These are phyloP conservation scores for Hymenopus coronatus DNA, from an alignment of 2,888 invertebrate species.

Conservation along the genomic window DNA sequence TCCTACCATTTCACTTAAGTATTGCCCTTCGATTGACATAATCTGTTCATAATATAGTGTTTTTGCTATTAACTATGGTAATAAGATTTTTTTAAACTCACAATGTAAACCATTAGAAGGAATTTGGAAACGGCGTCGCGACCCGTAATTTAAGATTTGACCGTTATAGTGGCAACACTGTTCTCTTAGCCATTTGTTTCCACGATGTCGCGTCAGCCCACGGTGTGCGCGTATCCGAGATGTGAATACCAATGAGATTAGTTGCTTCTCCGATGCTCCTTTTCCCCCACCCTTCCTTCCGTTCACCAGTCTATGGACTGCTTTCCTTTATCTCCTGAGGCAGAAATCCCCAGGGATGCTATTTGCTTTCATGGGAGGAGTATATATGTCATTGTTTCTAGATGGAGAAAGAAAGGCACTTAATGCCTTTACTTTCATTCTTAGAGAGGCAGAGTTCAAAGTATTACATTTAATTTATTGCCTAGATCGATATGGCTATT, in stretches of 20 bases:
- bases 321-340: not conserved
- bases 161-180: not conserved
- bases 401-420: not conserved
- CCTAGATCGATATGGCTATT: too few species aligned
- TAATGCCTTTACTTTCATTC: not conserved
- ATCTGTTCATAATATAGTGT: too few species aligned
- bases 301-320: not conserved
- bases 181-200: conserved; percentile 5
- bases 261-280: not conserved
- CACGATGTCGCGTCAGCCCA: conserved; percentile 12
- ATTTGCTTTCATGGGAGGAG: not conserved
- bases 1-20: too few species aligned
- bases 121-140: not conserved
- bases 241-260: conserved; percentile 15
- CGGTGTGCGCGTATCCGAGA: conserved; percentile 6
- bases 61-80: too few species aligned
- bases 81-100: too few species aligned
- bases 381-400: not conserved
- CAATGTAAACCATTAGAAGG: not conserved
- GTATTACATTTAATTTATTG: not conserved
- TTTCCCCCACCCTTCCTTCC: not conserved
- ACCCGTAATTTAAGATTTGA: not conserved
- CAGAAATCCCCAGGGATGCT: not conserved
- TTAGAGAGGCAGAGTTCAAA: not conserved
- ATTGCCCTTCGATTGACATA: too few species aligned